phyloP scores from a whole-genome alignment of 2,888 invertebrate species.

The Tiliacea citrago region DNA sequence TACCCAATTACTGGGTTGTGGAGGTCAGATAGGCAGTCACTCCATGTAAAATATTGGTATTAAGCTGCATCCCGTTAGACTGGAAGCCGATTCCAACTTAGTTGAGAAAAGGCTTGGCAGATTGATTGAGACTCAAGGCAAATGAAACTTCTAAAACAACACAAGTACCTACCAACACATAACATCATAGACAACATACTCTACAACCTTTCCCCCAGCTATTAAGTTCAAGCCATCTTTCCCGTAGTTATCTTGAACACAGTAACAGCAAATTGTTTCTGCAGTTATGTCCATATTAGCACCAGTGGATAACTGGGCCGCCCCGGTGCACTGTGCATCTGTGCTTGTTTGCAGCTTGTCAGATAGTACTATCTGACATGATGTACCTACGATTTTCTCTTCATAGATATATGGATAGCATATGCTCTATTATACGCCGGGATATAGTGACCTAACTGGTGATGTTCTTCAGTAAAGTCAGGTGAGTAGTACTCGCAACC shows the following conservation, averaged over 20 bases:
- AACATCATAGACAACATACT: constrained; percentile 12
- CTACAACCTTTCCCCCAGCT: constrained; percentile 8
- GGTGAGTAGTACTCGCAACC: no score
- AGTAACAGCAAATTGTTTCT: constrained; percentile 49
- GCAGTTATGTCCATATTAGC: constrained; percentile 57
- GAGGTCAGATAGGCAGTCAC: no score
- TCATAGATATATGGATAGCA: neutral
- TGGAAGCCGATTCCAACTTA: no score
- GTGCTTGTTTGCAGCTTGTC: constrained; percentile 10
- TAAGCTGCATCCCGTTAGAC: no score
- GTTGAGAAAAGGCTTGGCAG: no score
- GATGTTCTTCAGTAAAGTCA: no score
- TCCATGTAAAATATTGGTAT: no score
- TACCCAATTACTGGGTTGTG: no score
- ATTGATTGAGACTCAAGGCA: no score
- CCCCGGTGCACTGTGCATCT: constrained; percentile 39
- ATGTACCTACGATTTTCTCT: neutral
- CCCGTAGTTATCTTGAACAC: constrained; percentile 23
- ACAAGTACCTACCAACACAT: neutral
- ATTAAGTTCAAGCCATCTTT: constrained; percentile 21
- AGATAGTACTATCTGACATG: constrained; percentile 18
- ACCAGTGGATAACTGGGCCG: constrained; percentile 45
- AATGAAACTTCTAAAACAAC: constrained; percentile 1
- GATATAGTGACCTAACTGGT: no score
- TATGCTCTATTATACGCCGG: no score